Evolutionary conservation across 1,140 invertebrate species (phyloP), one percentile per base, ranked within the genome.

Genomic region (Zeugodacus cucurbitae): DNA sequence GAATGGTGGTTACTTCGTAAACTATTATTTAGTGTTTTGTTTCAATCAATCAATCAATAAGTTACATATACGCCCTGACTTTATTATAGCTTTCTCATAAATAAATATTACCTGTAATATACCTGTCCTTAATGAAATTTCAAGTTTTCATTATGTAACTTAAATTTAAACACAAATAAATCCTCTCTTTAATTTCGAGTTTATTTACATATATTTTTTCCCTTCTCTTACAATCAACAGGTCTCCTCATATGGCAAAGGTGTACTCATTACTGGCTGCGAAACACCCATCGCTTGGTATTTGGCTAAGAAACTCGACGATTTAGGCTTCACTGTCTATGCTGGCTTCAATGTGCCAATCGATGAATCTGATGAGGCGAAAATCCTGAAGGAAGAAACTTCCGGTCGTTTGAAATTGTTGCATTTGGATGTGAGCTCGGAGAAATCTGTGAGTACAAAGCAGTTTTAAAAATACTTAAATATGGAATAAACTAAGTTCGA

Each of bases 181-280:
- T n/a, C n/a, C n/a, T n/a, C n/a, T n/a, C n/a, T n/a, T 41, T 41
- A 41, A 3, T 41, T 41, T 41, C 7, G 37, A 3, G 37, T 41
- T 41, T 41, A 41, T 3, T 41, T 7, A 41, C 37, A 41, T 7
- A 41, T 3, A 48, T 48, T 2, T 7, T 3, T 17, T 48, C 37
- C 67, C 26, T 87, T 62, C 48, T 87, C 26, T 37, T 87, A 10
- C 26, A 58, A 2, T 64, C 41, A n/a, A 41, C 89, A 97, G 97
- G 96, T 97, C 88, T 96, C 95, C 14, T 95, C 96, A 29, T 95
- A 95, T 34, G 96, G 97, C 74, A 97, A 97, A 94, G 96, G 96
- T 10, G 95, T 98, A 6, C 93, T 98, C 34, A 95, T 98, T 88
- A 97, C 97, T n/a, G 97, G 97, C 86, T 98, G 97, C 94, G 97